Percentiles rank a stretch among this genome's conserved stretches.
Conservation (phyloP, 2,888 invertebrate species). For the Hirudinaria manillensis region DNA sequence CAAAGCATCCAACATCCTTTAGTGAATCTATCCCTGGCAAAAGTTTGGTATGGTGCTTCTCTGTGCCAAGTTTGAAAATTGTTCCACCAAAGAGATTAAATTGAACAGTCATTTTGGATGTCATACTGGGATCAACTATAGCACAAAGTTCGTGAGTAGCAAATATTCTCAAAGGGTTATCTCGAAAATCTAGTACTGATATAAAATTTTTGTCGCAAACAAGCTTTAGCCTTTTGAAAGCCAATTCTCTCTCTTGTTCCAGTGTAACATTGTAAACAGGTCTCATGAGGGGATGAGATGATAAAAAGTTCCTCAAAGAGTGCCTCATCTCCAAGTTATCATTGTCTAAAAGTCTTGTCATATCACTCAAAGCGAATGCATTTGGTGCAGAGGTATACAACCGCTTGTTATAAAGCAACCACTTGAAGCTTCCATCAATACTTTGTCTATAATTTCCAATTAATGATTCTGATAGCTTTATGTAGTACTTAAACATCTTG, state of each 20-base stretch:
- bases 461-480: too few species aligned
- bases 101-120: conserved; percentile 45
- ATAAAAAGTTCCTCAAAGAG: conserved; percentile 38
- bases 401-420: too few species aligned
- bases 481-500: too few species aligned
- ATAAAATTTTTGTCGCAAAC: conserved; percentile 42
- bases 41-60: conserved; percentile 48
- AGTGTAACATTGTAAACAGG: conserved; percentile 41
- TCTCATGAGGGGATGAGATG: conserved; percentile 34
- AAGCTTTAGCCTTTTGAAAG: conserved; percentile 39
- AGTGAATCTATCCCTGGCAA: conserved; percentile 42
- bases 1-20: conserved; percentile 43
- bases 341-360: conserved; percentile 41
- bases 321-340: conserved; percentile 42
- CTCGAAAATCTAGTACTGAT: conserved; percentile 42
- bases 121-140: conserved; percentile 43
- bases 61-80: conserved; percentile 52
- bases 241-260: conserved; percentile 41
- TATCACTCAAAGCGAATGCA: conserved; percentile 36
- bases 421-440: too few species aligned
- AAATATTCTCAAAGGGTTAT: conserved; percentile 42
- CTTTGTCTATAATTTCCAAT: too few species aligned
- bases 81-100: conserved; percentile 52
- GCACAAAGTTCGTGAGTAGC: conserved; percentile 43
- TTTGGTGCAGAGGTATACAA: background rate